phyloP scores from a whole-genome alignment of 2,888 invertebrate species.

The Synanthedon formicaeformis region DNA sequence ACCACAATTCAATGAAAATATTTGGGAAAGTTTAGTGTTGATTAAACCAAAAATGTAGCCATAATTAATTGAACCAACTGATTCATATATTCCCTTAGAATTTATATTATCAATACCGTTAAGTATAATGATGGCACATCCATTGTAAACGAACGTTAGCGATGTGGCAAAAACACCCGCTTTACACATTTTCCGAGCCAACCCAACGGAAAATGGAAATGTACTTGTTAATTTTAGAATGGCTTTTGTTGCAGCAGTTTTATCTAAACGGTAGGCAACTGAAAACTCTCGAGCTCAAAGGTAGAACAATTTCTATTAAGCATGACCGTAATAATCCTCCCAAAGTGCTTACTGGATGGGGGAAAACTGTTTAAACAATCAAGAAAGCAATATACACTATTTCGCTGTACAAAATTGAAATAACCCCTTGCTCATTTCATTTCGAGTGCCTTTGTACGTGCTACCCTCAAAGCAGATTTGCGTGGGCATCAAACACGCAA shows the following conservation, averaged over 20 bases:
- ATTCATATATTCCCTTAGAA: too few species aligned
- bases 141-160: too few species aligned
- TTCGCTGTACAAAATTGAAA: constrained; percentile 23
- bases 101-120: too few species aligned
- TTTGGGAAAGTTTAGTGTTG: too few species aligned
- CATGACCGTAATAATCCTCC: constrained; percentile 7
- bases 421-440: constrained; percentile 33
- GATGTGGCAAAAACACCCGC: too few species aligned
- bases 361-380: constrained; percentile 36
- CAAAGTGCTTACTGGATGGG: constrained; percentile 16
- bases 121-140: too few species aligned
- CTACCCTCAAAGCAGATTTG: constrained; percentile 13
- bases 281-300: not conserved
- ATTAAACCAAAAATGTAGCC: too few species aligned
- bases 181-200: not conserved
- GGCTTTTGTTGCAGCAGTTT: not conserved
- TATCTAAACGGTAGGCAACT: not conserved
- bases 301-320: constrained; percentile 1
- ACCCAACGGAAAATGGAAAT: not conserved
- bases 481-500: constrained; percentile 3
- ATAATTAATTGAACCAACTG: too few species aligned
- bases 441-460: constrained; percentile 12
- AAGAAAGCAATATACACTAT: constrained; percentile 34
- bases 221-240: not conserved
- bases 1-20: too few species aligned